Base-by-base conservation (phyloP, 2,888 invertebrate species). In the Lamellibrachia satsuma region DNA sequence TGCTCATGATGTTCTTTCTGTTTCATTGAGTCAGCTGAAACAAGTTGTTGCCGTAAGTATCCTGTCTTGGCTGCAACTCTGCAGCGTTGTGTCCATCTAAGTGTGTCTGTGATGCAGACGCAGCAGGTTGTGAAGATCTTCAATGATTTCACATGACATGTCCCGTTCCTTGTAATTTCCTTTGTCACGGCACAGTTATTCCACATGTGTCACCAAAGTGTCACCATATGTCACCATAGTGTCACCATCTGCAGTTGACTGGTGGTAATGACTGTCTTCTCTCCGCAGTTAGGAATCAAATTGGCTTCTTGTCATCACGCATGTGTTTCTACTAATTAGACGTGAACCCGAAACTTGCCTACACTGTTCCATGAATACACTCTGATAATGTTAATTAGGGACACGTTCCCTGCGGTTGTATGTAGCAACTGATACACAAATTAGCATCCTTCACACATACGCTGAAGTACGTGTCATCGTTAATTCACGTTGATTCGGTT, bases 371-470 rank as follows among this genome's bases (percentile, higher is more conserved):
- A 15, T 75, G 75, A 75, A 75, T 75, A 22, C 22, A 15, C 75
- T 75, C 22, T 6, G 15, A 22, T n/a, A 75, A 75, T 22, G n/a
- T 6, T 15, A 75, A 75, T 75, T 75, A 75, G 75, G 75, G 39
- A 39, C 75, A 75, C 15, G n/a, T 15, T 75, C 6, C 75, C 75
- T n/a, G 22, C 3, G 75, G 75, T n/a, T 75, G 75, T 75, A 6
- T 75, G 75, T 75, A 75, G 6, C 22, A 6, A 75, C 22, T 22
- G 22, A n/a, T 75, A 75, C 75, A 75, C 75, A 75, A 75, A 15
- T 75, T 75, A 75, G 75, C 75, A 75, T 75, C 75, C 75, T 75
- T 75, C 75, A 75, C 75, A 75, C 22, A 75, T 75, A 22, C 75
- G 15, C 75, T 75, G 75, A 75, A 75, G 75, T 75, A 15, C 22